phyloP scores from a whole-genome alignment of 2,113 vertebrate genomes.

The Crocuta crocuta region DNA sequence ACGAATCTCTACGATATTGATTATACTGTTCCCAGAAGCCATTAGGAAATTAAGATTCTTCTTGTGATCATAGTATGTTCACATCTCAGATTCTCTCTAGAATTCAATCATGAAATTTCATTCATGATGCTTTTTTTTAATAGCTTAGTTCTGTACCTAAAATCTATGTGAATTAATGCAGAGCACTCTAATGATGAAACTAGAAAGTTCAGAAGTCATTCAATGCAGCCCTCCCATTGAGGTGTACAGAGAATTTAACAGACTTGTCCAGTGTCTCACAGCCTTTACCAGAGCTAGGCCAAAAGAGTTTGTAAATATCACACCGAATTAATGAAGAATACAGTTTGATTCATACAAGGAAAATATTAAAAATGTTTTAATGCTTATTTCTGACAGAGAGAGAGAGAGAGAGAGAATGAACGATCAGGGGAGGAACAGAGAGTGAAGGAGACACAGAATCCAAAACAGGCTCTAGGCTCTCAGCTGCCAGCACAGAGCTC shows the following conservation, averaged over 20 bases:
- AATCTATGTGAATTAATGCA: background rate
- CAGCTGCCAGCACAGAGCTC: too few relatives aligned
- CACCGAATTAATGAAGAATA: background rate
- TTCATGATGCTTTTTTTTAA: background rate
- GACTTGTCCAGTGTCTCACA: background rate
- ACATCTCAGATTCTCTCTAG: background rate
- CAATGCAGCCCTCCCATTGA: background rate
- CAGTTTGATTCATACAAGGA: background rate
- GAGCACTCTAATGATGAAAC: background rate
- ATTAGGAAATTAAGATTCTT: slow-evolving; percentile 14
- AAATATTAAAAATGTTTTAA: too few relatives aligned
- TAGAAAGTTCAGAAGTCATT: background rate
- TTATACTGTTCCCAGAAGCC: background rate
- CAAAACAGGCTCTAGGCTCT: too few relatives aligned
- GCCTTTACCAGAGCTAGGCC: background rate
- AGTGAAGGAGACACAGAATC: too few relatives aligned
- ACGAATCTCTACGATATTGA: background rate
- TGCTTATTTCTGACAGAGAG: too few relatives aligned
- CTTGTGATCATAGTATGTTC: background rate
- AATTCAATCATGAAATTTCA: slow-evolving; percentile 42
- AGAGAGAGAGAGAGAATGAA: too few relatives aligned
- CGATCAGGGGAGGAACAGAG: too few relatives aligned
- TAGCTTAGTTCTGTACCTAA: slow-evolving; percentile 24
- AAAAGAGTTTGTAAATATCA: slow-evolving; percentile 4
- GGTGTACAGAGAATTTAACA: background rate